Base-by-base conservation (phyloP, 2,797 vertebrate species). In the Scarus forsteni region DNA sequence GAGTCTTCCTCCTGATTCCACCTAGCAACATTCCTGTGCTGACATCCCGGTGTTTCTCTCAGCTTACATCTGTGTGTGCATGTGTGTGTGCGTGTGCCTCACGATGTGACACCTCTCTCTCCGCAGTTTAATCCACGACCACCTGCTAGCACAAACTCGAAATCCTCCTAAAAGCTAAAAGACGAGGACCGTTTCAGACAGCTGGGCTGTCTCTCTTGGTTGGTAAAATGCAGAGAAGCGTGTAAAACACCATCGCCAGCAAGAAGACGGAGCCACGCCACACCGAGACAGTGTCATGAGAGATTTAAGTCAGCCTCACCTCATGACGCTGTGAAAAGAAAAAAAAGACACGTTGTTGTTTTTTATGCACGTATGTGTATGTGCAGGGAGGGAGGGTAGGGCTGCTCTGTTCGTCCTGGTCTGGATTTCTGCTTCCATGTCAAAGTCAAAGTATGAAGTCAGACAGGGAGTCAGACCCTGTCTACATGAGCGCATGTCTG, bases 1-100 rank as follows among this genome's bases (percentile, higher is more conserved):
- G 84, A 88, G 81, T 76, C 85, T 82, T 89, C 69, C 71, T 85
- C 77, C 79, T 60, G 66, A 68, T 90, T 91, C 77, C 85, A 89
- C 80, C 81, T 71, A 80, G 82, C 80, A 84, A 84, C 87, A 89
- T 92, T 92, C 83, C 86, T 90, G 54, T 64, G 61, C 79, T 80
- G 66, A 72, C 63, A 65, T 61, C 60, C 43, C 66, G 12, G 59
- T 49, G 42, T 53, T 71, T 70, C 56, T 62, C 39, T 50, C 55
- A 42, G 54, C 62, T 62, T 38, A 58, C 27, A 67, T 69, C 46
- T 40, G 40, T 58, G 58, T 60, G 58, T 62, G 51, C 44, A 44
- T 11, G 8, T 15, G 12, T 66, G 12, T 66, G 53, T 66, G 12
- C 64, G 53, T 48, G 52, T 12, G 55, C 73, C 67, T 68, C 46